A percentile compares a stretch with the other conserved stretches of the same genome.
These are phyloP conservation scores for Brachyptera risi DNA, from an alignment of 2,888 invertebrate genomes.

Conservation along the genomic window DNA sequence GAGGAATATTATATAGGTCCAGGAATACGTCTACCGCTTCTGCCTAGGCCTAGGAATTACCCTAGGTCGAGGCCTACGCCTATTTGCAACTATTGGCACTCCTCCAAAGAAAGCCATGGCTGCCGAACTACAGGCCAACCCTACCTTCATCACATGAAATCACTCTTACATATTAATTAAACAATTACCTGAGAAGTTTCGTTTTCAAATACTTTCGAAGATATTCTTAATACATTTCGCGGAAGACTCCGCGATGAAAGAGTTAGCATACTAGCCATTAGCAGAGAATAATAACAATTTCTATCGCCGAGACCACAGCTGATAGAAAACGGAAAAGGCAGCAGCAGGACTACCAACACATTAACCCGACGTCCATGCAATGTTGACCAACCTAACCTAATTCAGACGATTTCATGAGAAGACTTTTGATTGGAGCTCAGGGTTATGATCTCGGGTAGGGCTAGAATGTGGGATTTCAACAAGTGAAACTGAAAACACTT, in stretches of 20 bases:
- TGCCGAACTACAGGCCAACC: not conserved
- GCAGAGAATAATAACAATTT: not conserved
- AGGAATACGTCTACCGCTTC: no score
- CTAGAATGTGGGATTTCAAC: no score
- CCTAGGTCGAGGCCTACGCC: no score
- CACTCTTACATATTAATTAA: slow-evolving; percentile 38
- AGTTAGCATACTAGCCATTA: slow-evolving; percentile 50
- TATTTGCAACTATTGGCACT: not conserved
- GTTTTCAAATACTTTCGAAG: slow-evolving; percentile 27
- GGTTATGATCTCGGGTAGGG: no score
- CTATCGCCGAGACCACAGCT: not conserved
- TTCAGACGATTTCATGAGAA: no score
- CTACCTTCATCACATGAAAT: slow-evolving; percentile 4
- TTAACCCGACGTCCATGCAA: no score
- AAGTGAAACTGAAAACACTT: no score
- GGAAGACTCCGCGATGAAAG: slow-evolving; percentile 48
- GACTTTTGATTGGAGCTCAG: no score
- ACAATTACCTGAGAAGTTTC: slow-evolving; percentile 31
- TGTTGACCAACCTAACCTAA: no score
- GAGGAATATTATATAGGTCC: no score
- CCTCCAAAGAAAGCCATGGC: slow-evolving; percentile 1
- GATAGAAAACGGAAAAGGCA: not conserved
- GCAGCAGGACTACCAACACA: not conserved
- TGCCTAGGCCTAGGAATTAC: no score
- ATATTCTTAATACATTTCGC: slow-evolving; percentile 41